These are phyloP conservation scores for Lichenostomus cassidix DNA, from an alignment of 2,113 vertebrate species.

Conservation along the genomic window DNA sequence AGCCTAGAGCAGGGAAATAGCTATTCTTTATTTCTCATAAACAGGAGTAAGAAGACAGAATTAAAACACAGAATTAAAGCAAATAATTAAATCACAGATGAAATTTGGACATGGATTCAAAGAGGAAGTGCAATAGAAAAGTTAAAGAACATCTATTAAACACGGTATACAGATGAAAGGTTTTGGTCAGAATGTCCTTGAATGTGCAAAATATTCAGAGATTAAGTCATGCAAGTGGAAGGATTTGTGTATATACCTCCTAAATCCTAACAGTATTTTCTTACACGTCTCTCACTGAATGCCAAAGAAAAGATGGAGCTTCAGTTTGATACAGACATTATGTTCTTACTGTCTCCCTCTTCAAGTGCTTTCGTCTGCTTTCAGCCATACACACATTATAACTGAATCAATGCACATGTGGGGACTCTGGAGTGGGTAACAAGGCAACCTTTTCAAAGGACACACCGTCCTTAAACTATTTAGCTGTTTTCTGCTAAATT, in stretches of 20 bases:
- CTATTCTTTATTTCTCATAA: not conserved
- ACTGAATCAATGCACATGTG: not conserved
- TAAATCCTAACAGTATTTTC: not conserved
- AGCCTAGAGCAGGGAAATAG: not conserved
- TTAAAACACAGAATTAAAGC: not conserved
- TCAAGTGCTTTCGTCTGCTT: not conserved
- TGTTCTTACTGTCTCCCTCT: not conserved
- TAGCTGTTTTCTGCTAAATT: not conserved
- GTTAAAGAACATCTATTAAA: not conserved
- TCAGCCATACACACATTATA: not conserved
- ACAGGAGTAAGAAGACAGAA: not conserved
- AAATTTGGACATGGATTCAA: not conserved
- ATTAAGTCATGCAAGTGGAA: not conserved
- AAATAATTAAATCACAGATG: not conserved
- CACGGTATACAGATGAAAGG: not conserved
- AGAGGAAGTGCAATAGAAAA: not conserved
- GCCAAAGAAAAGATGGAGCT: not conserved
- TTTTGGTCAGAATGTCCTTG: not conserved
- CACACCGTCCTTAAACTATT: not conserved
- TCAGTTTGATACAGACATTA: not conserved
- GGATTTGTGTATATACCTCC: not conserved
- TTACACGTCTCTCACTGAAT: not conserved
- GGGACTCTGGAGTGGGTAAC: not conserved
- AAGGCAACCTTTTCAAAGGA: not conserved
- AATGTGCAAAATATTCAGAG: not conserved